A percentile compares a stretch with the other conserved stretches of the same genome.
These are phyloP conservation scores for Gorsachius magnificus DNA, from an alignment of 2,797 vertebrate species.

Conservation along the genomic window DNA sequence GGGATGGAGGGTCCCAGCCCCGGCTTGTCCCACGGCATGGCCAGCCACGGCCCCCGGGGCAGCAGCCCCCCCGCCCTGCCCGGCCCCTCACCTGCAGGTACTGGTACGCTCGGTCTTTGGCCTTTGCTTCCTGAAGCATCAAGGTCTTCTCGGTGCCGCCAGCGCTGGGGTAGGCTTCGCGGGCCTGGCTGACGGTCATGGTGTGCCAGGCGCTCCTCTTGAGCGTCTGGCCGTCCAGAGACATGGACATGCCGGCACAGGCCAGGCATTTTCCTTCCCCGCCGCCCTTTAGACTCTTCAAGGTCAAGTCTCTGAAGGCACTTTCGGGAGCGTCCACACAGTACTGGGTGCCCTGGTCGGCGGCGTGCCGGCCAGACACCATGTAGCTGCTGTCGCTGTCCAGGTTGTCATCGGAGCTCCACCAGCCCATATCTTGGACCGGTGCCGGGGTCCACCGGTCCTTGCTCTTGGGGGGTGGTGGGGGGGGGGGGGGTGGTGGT, in stretches of 20 bases:
- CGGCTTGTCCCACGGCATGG: fast-evolving
- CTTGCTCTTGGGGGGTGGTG: constrained; percentile 81
- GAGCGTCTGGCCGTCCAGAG: constrained; percentile 91
- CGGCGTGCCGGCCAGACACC: constrained; percentile 78
- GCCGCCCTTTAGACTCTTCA: constrained; percentile 89
- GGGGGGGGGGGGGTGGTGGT: constrained; percentile 84
- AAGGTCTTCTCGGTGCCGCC: constrained; percentile 89
- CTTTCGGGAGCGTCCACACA: constrained; percentile 91
- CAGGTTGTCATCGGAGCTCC: constrained; percentile 98
- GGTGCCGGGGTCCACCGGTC: constrained; percentile 82
- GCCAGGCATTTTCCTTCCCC: constrained; percentile 92
- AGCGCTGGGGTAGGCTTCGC: constrained; percentile 89
- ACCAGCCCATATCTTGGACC: constrained; percentile 93
- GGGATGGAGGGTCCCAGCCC: not conserved
- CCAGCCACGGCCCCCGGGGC: fast-evolving
- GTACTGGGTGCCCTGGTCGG: constrained; percentile 79
- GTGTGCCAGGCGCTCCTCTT: constrained; percentile 98
- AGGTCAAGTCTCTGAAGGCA: constrained; percentile 95
- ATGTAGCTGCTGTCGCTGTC: constrained; percentile 98
- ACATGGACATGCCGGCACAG: constrained; percentile 92
- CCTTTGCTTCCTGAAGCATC: constrained; percentile 89
- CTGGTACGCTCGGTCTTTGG: constrained; percentile 92
- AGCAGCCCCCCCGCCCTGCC: not conserved
- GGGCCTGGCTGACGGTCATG: constrained; percentile 97
- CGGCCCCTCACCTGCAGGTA: constrained; percentile 90